These are phyloP conservation scores for Cydia amplana DNA, from an alignment of 1,140 invertebrate genomes.

Conservation along the genomic window DNA sequence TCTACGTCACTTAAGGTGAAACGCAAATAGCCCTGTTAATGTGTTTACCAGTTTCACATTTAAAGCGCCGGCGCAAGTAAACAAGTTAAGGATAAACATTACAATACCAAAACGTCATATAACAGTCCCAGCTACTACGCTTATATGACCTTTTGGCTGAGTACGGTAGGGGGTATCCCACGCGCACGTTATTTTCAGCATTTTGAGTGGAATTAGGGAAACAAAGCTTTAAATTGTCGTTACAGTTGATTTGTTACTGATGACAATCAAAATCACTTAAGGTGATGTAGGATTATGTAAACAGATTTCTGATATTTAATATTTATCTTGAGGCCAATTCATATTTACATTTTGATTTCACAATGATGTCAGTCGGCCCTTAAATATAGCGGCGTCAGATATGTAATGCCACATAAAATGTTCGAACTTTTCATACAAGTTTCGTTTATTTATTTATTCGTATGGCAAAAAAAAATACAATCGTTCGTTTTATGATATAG, in stretches of 20 bases:
- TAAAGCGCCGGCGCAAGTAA: slow-evolving; percentile 45
- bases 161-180: slow-evolving; percentile 14
- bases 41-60: slow-evolving; percentile 65
- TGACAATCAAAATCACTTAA: slow-evolving; percentile 24
- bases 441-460: too few relatives aligned
- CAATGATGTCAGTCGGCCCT: too few relatives aligned
- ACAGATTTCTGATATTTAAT: neutral
- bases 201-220: slow-evolving; percentile 12
- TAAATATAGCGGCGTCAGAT: too few relatives aligned
- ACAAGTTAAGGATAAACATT: neutral
- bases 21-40: slow-evolving; percentile 64
- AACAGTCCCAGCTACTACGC: neutral
- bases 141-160: neutral
- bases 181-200: slow-evolving; percentile 1
- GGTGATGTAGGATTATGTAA: neutral
- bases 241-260: slow-evolving; percentile 29
- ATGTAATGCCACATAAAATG: too few relatives aligned
- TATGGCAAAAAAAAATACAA: too few relatives aligned
- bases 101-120: neutral
- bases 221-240: slow-evolving; percentile 10
- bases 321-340: neutral
- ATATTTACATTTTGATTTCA: neutral
- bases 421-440: too few relatives aligned
- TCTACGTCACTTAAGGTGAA: slow-evolving; percentile 55
- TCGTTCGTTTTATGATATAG: too few relatives aligned